Base-by-base conservation (phyloP, 2,797 vertebrate genomes). In the Lerista edwardsae region DNA sequence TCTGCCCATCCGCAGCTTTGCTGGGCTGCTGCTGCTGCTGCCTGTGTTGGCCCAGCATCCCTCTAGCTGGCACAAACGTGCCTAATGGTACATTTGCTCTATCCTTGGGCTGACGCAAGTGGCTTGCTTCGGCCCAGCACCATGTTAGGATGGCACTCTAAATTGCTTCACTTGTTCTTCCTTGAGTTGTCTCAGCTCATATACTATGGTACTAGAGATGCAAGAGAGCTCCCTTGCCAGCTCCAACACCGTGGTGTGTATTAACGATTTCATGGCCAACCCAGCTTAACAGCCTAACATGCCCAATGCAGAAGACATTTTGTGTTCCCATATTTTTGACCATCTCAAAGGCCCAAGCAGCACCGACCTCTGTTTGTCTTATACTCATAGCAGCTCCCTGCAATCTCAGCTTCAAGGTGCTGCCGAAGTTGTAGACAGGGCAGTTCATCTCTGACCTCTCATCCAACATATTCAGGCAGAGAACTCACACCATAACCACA, bases 381-480 rank as follows among this genome's bases (percentile, higher is more conserved):
- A 21, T 62, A 55, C 12, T 31, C 39, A 62, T 64, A 31, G n/a
- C 29, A 47, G 36, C 14, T 73, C 57, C 17, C 8, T 68, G 23
- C 19, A 29, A 44, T 12, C 39, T 34, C 15, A 9, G 34, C 8
- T 21, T 61, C 57, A 61, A 71, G 39, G 12, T 47, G 36, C 11
- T 64, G 77, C 86, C 88, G 79, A 83, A 91, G 80, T 64, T 81
- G 47, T 67, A 68, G 81, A 76, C 75, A 84, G 83, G 73, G n/a
- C 65, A 91, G 55, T 57, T 57, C 15, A 21, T 27, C 34, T 34
- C 41, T 44, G 1, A 21, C 3, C 36, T 51, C 41, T 69, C 55
- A n/a, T n/a, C 19, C n/a, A 61, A 68, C 41, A 84, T 8, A 6
- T 39, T 12, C 36, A 21, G 64, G 34, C 9, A 31, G 3, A 82